A percentile compares a stretch with the other conserved stretches of the same genome.
Evolutionary conservation across 2,797 vertebrate species (phyloP).

Genomic region (Lagodon rhomboides): DNA sequence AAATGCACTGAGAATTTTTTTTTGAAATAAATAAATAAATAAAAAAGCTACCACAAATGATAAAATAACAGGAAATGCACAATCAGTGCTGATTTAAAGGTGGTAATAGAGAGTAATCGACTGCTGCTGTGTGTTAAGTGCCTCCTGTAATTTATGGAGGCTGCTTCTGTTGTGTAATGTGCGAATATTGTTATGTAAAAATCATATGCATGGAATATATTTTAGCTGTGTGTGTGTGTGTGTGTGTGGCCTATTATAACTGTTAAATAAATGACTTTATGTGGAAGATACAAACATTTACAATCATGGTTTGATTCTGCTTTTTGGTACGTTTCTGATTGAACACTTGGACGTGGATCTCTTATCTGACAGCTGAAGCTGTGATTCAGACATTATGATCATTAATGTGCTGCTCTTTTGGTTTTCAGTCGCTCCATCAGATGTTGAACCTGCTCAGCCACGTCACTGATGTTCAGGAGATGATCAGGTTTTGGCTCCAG

Average conservation of each 20-base stretch:
- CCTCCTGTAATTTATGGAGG: conserved; percentile 44
- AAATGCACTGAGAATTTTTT: background rate
- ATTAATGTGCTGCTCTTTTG: background rate
- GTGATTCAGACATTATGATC: no score
- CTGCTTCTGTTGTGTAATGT: conserved; percentile 27
- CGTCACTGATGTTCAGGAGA: no score
- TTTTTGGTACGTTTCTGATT: background rate
- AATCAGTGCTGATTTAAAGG: conserved; percentile 30
- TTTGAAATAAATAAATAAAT: no score
- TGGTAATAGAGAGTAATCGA: conserved; percentile 31
- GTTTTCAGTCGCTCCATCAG: background rate
- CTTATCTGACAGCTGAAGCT: no score
- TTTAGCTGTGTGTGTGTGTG: background rate
- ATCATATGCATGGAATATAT: conserved; percentile 5
- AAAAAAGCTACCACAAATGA: background rate
- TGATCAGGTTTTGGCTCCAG: no score
- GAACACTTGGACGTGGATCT: background rate
- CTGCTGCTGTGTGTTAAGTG: conserved; percentile 39
- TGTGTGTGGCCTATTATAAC: background rate
- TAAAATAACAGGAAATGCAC: conserved; percentile 17
- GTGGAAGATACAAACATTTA: background rate
- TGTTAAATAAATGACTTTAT: background rate
- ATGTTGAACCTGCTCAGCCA: background rate
- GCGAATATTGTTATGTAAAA: conserved; percentile 33
- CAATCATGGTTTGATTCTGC: background rate